Evolutionary conservation across 2,113 vertebrate species (phyloP).

Genomic region (Acinonyx jubatus): DNA sequence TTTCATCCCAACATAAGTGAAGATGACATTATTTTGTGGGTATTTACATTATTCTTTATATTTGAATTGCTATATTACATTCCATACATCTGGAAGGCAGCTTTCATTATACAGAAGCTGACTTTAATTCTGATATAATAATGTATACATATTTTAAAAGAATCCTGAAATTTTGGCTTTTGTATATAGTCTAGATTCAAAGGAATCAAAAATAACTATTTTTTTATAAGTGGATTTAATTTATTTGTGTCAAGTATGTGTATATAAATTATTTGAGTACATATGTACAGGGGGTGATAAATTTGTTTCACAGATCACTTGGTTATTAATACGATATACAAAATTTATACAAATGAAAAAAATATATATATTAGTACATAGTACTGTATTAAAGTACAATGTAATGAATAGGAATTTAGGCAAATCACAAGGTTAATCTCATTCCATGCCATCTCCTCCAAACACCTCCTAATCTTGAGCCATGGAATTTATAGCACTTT

Average conservation of each 20-base stretch:
- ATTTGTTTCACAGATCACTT: neutral
- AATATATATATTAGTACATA: neutral
- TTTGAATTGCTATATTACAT: neutral
- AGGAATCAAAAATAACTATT: neutral
- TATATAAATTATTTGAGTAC: neutral
- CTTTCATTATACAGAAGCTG: neutral
- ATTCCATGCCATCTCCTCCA: neutral
- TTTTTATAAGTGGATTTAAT: constrained; percentile 6
- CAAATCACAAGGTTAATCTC: neutral
- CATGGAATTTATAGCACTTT: neutral
- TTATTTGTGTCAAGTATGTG: neutral
- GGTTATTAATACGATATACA: neutral
- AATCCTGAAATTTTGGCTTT: neutral
- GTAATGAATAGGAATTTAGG: neutral
- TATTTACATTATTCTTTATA: constrained; percentile 7
- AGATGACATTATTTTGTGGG: neutral
- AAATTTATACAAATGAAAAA: neutral
- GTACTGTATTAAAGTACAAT: neutral
- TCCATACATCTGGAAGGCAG: neutral
- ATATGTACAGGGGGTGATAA: neutral
- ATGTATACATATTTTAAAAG: neutral
- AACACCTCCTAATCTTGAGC: neutral
- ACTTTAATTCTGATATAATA: neutral
- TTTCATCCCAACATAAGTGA: neutral
- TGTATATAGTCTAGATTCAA: neutral